Base-by-base conservation (phyloP, 2,888 invertebrate species). In the Neuroscelio doddi region DNA sequence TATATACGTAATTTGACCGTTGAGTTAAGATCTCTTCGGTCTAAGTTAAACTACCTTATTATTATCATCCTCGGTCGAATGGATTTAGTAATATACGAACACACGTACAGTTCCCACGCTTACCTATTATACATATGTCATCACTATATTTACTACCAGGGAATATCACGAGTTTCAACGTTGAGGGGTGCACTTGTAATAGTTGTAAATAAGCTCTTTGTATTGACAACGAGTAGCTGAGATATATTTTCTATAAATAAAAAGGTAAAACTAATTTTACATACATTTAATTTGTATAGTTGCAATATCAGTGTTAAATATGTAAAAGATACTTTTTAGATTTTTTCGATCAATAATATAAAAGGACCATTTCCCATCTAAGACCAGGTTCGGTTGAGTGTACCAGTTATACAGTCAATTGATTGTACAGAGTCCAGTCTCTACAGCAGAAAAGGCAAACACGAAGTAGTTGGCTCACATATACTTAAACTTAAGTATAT, bases 61-160 rank as follows among this genome's bases (percentile, higher is more conserved):
- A 75, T 77, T 77, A 72, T n/a, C n/a, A n/a, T 74, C 68, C 58
- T 65, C 67, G 71, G 68, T 72, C 70, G 73, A 73, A 72, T 68
- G 72, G 68, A 74, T 73, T 71, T 58, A 62, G 66, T 76, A 75
- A 76, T 73, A 66, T 69, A 64, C 70, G 64, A 71, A 72, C 73
- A 74, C 71, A 64, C 56, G 71, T 68, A 51, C 55, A 55, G 61
- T 75, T 76, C 76, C 70, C 76, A 76, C 76, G 73, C 64, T 73
- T 72, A 72, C 66, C 65, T 71, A 71, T 71, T 69, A 69, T 65
- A 72, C 69, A 71, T 70, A 61, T 51, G 61, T 53, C 58, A 55
- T 46, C 32, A 46, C 16, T 36, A 51, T 52, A 34, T 51, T 57
- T 56, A 52, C 52, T 41, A 44, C 38, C 52, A 30, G 44, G 32